phyloP scores from a whole-genome alignment of 2,113 vertebrate species.

The Sapayoa aenigma region DNA sequence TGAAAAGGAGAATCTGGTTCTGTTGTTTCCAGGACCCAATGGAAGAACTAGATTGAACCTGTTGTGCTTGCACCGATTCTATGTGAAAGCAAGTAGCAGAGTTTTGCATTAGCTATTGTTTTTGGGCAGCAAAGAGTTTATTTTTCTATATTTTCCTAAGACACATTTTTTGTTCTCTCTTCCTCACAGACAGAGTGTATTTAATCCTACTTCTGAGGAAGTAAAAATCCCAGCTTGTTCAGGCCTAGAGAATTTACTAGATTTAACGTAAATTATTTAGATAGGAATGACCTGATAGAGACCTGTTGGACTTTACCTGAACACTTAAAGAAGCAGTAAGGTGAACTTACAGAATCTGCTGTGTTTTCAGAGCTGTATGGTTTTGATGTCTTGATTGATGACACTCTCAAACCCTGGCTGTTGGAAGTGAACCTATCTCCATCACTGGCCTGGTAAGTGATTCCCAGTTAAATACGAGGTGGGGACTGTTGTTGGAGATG shows the following conservation, averaged over 20 bases:
- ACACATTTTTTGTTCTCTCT: not conserved
- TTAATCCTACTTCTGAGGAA: not conserved
- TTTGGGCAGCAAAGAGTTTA: not conserved
- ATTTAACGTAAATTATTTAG: not conserved
- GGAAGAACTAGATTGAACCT: not conserved
- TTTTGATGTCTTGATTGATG: conserved; percentile 96
- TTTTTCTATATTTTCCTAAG: not conserved
- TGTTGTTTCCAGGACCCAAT: not conserved
- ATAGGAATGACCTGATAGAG: not conserved
- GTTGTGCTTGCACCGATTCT: not conserved
- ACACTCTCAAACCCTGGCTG: conserved; percentile 94
- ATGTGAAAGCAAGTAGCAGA: not conserved
- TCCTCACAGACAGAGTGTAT: not conserved
- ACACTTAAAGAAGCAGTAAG: not conserved
- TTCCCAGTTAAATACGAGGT: not conserved
- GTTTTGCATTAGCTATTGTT: not conserved
- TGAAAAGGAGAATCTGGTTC: not conserved
- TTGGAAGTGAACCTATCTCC: conserved; percentile 97
- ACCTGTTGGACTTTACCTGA: not conserved
- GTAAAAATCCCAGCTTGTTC: not conserved
- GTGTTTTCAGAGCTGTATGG: conserved; percentile 91
- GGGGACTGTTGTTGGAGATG: not conserved
- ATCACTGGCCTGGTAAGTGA: conserved; percentile 92
- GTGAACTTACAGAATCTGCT: not conserved
- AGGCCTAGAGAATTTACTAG: not conserved